Percentiles rank a stretch among this genome's conserved stretches.
Conservation (phyloP, 1,140 invertebrate species). For the Vollenhovia emeryi region DNA sequence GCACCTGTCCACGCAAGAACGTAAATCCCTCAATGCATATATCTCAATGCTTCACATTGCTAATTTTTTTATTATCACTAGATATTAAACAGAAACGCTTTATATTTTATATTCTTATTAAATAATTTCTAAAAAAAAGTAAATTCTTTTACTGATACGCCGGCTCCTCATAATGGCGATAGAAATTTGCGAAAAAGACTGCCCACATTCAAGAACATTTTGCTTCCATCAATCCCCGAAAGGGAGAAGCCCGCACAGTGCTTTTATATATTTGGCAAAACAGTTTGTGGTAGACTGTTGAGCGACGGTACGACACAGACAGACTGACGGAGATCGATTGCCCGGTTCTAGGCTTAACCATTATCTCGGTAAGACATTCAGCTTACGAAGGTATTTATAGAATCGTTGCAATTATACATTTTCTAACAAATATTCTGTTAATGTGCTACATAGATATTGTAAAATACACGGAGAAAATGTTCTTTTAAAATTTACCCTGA, state of each 20-base stretch:
- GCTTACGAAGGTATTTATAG: constrained; percentile 34
- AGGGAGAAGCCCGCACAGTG: constrained; percentile 30
- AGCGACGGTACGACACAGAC: constrained; percentile 61
- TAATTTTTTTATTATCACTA: not conserved
- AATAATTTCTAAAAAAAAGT: not conserved
- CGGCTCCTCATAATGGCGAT: not conserved
- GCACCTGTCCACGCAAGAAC: not conserved
- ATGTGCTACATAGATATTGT: not conserved
- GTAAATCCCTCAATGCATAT: not conserved
- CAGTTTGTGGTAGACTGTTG: constrained; percentile 56
- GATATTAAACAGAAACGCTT: not conserved
- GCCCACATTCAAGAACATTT: constrained; percentile 47
- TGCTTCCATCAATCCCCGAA: constrained; percentile 31
- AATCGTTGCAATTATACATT: constrained; percentile 69
- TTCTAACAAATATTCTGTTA: not conserved
- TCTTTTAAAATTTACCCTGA: too few species aligned
- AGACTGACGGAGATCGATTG: constrained; percentile 74
- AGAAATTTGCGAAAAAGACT: not conserved
- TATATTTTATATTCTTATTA: not conserved
- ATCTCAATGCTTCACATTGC: not conserved
- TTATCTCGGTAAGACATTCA: constrained; percentile 47
- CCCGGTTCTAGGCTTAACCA: constrained; percentile 65
- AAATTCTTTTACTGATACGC: not conserved
- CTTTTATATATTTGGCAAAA: constrained; percentile 62
- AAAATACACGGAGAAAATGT: not conserved